Evolutionary conservation across 2,797 vertebrate genomes (phyloP).

Genomic region (Trachurus trachurus): DNA sequence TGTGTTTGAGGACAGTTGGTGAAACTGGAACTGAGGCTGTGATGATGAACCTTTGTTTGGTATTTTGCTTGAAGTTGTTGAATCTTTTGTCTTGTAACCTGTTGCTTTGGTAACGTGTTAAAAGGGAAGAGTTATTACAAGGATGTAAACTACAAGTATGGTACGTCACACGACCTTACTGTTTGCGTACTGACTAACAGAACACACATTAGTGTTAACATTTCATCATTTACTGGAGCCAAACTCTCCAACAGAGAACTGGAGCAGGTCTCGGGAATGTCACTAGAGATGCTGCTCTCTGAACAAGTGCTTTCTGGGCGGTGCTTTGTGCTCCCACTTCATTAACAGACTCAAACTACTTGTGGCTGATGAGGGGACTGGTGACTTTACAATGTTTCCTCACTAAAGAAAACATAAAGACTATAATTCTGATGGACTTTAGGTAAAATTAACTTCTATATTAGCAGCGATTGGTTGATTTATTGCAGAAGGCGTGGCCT

Average conservation of each 20-base stretch:
- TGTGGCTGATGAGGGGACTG: slow-evolving; percentile 26
- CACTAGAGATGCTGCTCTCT: slow-evolving; percentile 40
- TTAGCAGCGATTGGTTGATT: background rate
- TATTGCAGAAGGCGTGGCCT: background rate
- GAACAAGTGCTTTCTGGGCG: slow-evolving; percentile 42
- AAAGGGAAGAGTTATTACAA: background rate
- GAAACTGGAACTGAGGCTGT: background rate
- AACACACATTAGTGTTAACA: background rate
- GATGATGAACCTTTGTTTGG: background rate
- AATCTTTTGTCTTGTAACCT: slow-evolving; percentile 29
- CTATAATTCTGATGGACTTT: slow-evolving; percentile 2
- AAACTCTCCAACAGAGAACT: background rate
- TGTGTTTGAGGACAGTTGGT: background rate
- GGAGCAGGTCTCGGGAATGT: slow-evolving; percentile 45
- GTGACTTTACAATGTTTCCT: slow-evolving; percentile 24
- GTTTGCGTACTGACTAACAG: background rate
- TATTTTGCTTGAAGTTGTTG: background rate
- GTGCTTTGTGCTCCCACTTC: slow-evolving; percentile 22
- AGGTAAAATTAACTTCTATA: background rate
- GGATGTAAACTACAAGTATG: background rate
- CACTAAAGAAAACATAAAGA: background rate
- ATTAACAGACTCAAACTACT: slow-evolving; percentile 17
- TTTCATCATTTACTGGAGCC: background rate
- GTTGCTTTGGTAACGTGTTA: background rate
- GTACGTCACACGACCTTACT: background rate